These are phyloP conservation scores for Pseudococcus jackbeardsleyi DNA, from an alignment of 2,888 invertebrate species.

Conservation along the genomic window DNA sequence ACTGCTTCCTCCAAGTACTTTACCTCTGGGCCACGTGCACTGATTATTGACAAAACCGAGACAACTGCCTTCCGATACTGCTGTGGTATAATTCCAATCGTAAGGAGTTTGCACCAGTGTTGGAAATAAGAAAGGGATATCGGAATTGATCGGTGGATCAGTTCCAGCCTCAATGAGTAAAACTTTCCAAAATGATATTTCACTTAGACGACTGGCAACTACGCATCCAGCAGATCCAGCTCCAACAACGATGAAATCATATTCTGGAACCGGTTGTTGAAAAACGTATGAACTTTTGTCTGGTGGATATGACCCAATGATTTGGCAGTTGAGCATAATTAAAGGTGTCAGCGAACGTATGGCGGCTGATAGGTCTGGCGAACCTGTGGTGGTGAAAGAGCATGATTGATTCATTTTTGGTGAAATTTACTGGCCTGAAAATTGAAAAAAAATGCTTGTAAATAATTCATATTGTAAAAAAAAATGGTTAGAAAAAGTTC, in stretches of 20 bases:
- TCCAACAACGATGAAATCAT: constrained; percentile 49
- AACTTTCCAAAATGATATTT: neutral
- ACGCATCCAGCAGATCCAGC: constrained; percentile 51
- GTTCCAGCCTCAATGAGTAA: constrained; percentile 37
- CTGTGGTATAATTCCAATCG: constrained; percentile 42
- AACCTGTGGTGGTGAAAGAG: no score
- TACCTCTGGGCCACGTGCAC: constrained; percentile 11
- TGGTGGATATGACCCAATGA: neutral
- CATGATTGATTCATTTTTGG: no score
- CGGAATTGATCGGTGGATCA: constrained; percentile 33
- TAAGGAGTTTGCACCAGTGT: neutral
- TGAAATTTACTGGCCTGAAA: no score
- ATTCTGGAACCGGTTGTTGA: neutral
- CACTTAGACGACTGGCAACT: constrained; percentile 29
- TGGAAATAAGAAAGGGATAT: constrained; percentile 1
- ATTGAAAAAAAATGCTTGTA: no score
- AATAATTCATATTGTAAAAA: no score
- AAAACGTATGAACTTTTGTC: neutral
- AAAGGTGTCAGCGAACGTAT: neutral
- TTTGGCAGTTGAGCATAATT: neutral
- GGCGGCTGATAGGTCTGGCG: no score
- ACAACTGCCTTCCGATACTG: neutral
- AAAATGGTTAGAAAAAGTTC: no score
- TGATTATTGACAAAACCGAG: neutral
- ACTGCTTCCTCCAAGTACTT: constrained; percentile 49